Evolutionary conservation across 2,888 invertebrate species (phyloP), one percentile per base, ranked within the genome.

Genomic region (Drosophila bunnanda): DNA sequence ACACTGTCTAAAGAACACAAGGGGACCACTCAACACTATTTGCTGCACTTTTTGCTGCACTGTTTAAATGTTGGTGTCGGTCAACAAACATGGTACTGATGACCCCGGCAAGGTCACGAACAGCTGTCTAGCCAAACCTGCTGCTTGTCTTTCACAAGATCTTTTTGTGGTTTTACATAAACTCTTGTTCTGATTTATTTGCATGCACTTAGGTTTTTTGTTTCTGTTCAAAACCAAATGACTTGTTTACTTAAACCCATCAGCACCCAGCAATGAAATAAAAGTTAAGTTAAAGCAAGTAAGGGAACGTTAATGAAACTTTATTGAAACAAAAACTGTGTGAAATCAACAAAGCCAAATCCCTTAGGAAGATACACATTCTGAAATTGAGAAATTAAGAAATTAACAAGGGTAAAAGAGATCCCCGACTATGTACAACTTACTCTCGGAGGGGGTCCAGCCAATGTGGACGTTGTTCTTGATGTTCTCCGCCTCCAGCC

Each of bases 401-500:
- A 22, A 38, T 53, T 57, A 30, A n/a, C 4, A 32, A 7, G 2
- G 13, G 5, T 0, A 43, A 25, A 4, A 5, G 4, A 20, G 22
- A 13, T 7, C 8, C n/a, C 41, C 15, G 6, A 9, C 5, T 25
- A 7, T 53, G 3, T 8, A 0, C 0, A 8, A 80, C 91, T 90
- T 81, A 92, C 92, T 92, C 22, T 90, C 80, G 2, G 92, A 92
- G 39, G 82, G 64, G 3, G 94, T 94, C 95, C 95, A 95, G 57
- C 95, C 95, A 68, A 95, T 93, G 77, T 92, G 92, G 50, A 94
- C 95, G 4, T 94, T 94, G 28, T 95, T 95, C 71, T 95, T 94
- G 76, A 93, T 93, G 90, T 97, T 97, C 91, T 96, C 95, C 4
- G 94, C 93, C 77, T 93, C 93, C 17, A 97, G 93, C 96, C 96